phyloP scores from a whole-genome alignment of 2,113 vertebrate genomes.

The Colistium nudipinnis region DNA sequence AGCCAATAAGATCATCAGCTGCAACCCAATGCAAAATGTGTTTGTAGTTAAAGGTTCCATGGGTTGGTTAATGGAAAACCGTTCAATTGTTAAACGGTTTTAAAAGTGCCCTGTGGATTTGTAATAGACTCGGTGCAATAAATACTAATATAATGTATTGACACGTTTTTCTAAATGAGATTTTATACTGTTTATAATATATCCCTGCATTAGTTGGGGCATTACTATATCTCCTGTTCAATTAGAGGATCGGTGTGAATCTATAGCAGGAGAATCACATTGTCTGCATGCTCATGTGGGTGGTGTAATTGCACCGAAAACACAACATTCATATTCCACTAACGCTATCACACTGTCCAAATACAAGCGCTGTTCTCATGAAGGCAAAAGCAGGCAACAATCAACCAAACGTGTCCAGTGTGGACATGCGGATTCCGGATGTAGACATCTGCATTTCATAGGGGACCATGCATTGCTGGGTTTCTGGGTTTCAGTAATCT shows the following conservation, averaged over 20 bases:
- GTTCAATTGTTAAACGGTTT: too few species aligned
- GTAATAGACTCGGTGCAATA: too few species aligned
- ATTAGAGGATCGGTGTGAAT: neutral
- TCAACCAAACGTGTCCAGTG: slow-evolving; percentile 73
- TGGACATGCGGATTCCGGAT: slow-evolving; percentile 61
- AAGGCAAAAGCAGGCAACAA: slow-evolving; percentile 66
- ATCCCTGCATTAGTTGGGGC: neutral
- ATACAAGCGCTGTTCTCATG: slow-evolving; percentile 15
- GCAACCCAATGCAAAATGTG: neutral
- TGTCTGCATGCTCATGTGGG: neutral
- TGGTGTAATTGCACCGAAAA: slow-evolving; percentile 55
- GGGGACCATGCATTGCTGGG: slow-evolving; percentile 71
- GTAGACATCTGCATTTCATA: slow-evolving; percentile 97
- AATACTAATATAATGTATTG: too few species aligned
- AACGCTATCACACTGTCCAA: slow-evolving; percentile 22
- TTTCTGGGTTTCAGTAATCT: slow-evolving; percentile 41
- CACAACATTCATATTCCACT: slow-evolving; percentile 23
- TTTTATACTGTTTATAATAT: too few species aligned
- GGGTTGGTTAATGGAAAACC: neutral
- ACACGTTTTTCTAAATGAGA: too few species aligned
- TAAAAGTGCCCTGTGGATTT: too few species aligned
- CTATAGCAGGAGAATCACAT: neutral
- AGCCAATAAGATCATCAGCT: neutral
- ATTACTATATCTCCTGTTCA: neutral
- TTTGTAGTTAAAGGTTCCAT: neutral